These are phyloP conservation scores for Microctonus aethiopoides DNA, from an alignment of 2,888 invertebrate species.

Conservation along the genomic window DNA sequence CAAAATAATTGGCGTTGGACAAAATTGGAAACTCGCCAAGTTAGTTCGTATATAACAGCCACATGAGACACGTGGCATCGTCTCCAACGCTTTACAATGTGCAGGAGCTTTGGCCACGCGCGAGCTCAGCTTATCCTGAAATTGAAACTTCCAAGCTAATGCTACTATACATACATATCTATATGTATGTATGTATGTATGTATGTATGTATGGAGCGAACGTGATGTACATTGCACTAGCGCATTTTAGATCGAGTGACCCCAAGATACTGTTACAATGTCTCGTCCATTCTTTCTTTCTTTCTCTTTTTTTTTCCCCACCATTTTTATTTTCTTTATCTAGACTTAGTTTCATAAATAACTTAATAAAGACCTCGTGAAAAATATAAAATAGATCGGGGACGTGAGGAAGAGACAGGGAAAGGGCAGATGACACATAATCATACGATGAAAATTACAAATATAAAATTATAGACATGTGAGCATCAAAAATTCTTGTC, in stretches of 20 bases:
- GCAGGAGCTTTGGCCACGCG: neutral
- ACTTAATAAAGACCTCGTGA: neutral
- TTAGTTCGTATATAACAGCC: conserved; percentile 19
- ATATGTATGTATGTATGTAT: neutral
- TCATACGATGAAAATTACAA: neutral
- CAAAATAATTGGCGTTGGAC: conserved; percentile 44
- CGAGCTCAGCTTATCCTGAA: conserved; percentile 20
- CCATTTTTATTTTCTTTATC: conserved; percentile 17
- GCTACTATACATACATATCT: neutral
- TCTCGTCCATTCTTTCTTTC: neutral
- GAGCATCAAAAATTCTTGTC: no score
- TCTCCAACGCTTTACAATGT: neutral
- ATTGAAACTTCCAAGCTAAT: conserved; percentile 33
- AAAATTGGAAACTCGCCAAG: conserved; percentile 45
- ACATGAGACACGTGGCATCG: conserved; percentile 21
- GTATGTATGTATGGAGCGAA: neutral
- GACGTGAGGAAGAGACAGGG: neutral
- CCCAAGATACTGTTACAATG: neutral
- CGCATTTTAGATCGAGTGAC: conserved; percentile 4
- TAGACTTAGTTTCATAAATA: conserved; percentile 16
- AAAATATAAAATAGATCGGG: conserved; percentile 19
- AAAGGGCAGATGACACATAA: neutral
- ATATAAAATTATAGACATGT: no score
- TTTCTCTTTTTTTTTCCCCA: neutral
- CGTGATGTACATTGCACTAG: conserved; percentile 21